Percentiles rank a stretch among this genome's conserved stretches.
Evolutionary conservation across 2,888 invertebrate genomes (phyloP).

Genomic region (Drosophila aldrichi): DNA sequence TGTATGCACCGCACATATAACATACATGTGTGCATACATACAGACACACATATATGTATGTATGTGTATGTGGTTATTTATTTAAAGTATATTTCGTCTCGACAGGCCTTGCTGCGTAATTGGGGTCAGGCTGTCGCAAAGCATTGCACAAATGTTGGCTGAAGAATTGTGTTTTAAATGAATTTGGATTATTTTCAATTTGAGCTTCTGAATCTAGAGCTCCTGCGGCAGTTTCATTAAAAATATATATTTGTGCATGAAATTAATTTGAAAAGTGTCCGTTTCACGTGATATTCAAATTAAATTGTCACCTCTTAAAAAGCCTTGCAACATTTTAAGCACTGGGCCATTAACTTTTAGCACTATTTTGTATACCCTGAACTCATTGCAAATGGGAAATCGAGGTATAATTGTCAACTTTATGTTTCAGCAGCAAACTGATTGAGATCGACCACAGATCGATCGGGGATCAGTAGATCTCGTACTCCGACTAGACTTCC

Average conservation of each 20-base stretch:
- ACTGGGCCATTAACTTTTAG: too few species aligned
- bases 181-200: constrained; percentile 75
- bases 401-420: too few species aligned
- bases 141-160: constrained; percentile 59
- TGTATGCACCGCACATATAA: neutral
- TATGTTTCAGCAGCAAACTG: too few species aligned
- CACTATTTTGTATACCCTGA: too few species aligned
- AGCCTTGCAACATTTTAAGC: neutral
- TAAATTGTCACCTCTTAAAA: constrained; percentile 41
- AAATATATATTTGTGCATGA: constrained; percentile 20
- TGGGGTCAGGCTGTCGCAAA: constrained; percentile 63
- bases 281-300: constrained; percentile 53
- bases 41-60: neutral
- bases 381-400: too few species aligned
- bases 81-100: constrained; percentile 21
- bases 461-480: too few species aligned
- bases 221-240: constrained; percentile 43
- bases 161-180: constrained; percentile 67
- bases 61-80: constrained; percentile 6
- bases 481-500: too few species aligned
- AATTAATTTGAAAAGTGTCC: constrained; percentile 61
- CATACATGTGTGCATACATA: neutral
- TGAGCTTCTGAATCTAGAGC: constrained; percentile 39
- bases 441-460: too few species aligned
- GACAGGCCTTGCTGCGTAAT: constrained; percentile 36